Base-by-base conservation (phyloP, 1,140 invertebrate species). In the Drosophila sp. region DNA sequence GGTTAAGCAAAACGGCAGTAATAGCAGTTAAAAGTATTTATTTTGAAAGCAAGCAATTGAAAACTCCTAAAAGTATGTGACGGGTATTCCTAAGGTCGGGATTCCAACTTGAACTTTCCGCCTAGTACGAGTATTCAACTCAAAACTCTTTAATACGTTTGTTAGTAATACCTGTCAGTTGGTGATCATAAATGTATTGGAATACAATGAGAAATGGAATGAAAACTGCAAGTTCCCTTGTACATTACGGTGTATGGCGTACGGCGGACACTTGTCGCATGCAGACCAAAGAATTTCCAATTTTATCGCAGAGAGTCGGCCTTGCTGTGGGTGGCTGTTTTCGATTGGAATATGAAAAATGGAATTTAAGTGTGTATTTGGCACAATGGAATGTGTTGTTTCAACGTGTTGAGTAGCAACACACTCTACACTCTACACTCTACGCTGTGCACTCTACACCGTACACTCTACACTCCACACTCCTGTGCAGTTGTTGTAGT, bases 281-380 rank as follows among this genome's bases (percentile, higher is more conserved):
- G 82, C 82, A 82, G 61, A 64, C 43, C 7, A 18, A 53, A 56
- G 50, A n/a, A 25, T 43, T 62, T 70, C 48, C 61, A 54, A 54
- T 40, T 69, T 43, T 54, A 61, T 61, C 34, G 54, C 21, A 53
- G 14, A 53, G 48, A 54, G 66, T 29, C 45, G 46, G 71, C 69
- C 51, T 75, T 58, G 51, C 7, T 59, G 74, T 61, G 65, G 80
- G 63, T 54, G 61, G 56, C 41, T 76, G 57, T 43, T 65, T 72
- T 57, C 65, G 72, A 61, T 89, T 89, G 83, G 83, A 89, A 89
- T 77, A 89, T 89, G 84, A 89, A 89, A 89, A 89, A 89, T 89
- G 83, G 83, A 89, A 89, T 78, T 87, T 75, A 86, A 90, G 86
- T 89, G 86, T 89, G 86, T 89, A 89, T 89, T 80, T 89, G 72